phyloP scores from a whole-genome alignment of 2,113 vertebrate genomes.

The Channa maculata region DNA sequence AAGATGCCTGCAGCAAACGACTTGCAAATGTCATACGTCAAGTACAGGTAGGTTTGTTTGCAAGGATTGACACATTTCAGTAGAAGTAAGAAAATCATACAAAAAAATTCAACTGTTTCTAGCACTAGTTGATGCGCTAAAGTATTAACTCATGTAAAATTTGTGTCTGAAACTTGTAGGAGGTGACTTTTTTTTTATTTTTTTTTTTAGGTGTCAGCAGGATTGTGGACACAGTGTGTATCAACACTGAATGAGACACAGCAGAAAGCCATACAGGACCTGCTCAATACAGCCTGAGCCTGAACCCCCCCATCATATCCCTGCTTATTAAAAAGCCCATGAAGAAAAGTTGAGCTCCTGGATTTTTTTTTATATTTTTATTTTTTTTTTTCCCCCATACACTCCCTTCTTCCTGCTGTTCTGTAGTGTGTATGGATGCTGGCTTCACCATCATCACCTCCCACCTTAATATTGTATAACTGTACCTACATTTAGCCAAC shows the following conservation, averaged over 20 bases:
- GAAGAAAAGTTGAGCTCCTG: conserved; percentile 69
- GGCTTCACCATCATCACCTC: conserved; percentile 32
- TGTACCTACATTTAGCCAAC: conserved; percentile 18
- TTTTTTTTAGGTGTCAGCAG: conserved; percentile 89
- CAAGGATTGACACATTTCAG: too few species aligned
- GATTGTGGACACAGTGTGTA: conserved; percentile 95
- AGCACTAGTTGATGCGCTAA: too few species aligned
- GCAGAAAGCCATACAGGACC: conserved; percentile 96
- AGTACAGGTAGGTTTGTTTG: conserved; percentile 86
- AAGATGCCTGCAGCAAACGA: conserved; percentile 94
- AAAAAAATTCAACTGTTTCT: too few species aligned
- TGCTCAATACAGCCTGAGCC: conserved; percentile 94
- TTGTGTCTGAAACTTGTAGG: too few species aligned
- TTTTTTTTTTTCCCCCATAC: conserved; percentile 24
- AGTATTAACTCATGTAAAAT: too few species aligned
- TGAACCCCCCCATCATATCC: conserved; percentile 70
- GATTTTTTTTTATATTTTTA: conserved; percentile 37
- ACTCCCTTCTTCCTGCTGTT: conserved; percentile 70
- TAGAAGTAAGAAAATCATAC: too few species aligned
- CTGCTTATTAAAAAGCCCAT: conserved; percentile 54
- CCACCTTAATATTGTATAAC: conserved; percentile 8
- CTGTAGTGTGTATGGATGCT: conserved; percentile 71
- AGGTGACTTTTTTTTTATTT: not conserved
- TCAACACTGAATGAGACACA: conserved; percentile 93
- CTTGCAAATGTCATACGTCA: conserved; percentile 97